A percentile compares a stretch with the other conserved stretches of the same genome.
Conservation (phyloP, 2,797 vertebrate species). For the Urosaurus nigricauda region DNA sequence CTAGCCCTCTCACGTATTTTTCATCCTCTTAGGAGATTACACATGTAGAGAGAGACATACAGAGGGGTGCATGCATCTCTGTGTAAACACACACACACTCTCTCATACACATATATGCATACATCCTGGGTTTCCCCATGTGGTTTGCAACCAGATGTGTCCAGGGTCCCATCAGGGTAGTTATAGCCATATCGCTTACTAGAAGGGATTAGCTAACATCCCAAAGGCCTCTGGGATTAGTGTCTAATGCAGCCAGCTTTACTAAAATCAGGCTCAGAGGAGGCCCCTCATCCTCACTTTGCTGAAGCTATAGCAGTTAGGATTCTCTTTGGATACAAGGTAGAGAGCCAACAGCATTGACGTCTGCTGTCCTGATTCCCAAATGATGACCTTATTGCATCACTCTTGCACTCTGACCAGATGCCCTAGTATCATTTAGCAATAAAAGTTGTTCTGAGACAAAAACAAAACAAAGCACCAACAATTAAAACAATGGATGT, state of each 20-base stretch:
- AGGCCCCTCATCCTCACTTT: constrained; percentile 66
- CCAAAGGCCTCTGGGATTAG: constrained; percentile 85
- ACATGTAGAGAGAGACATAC: neutral
- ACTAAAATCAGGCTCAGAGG: constrained; percentile 65
- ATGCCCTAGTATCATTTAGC: neutral
- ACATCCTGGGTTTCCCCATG: neutral
- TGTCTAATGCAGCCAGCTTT: constrained; percentile 80
- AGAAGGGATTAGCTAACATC: constrained; percentile 51
- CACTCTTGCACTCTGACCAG: neutral
- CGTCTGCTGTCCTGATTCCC: neutral
- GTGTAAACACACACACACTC: neutral
- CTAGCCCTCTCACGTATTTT: neutral
- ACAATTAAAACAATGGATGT: too few relatives aligned
- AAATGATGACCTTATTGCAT: neutral
- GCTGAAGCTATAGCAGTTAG: constrained; percentile 23
- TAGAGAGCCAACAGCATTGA: neutral
- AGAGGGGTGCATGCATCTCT: neutral
- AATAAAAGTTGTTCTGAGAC: too few relatives aligned
- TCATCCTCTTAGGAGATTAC: neutral
- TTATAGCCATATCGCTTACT: constrained; percentile 75
- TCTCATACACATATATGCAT: neutral
- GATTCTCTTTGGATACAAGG: constrained; percentile 6
- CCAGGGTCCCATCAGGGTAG: constrained; percentile 71
- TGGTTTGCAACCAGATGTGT: constrained; percentile 69
- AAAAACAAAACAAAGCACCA: too few relatives aligned